Percentiles rank a stretch among this genome's conserved stretches.
Evolutionary conservation across 2,113 vertebrate species (phyloP).

Genomic region (Hepsetus odoe): DNA sequence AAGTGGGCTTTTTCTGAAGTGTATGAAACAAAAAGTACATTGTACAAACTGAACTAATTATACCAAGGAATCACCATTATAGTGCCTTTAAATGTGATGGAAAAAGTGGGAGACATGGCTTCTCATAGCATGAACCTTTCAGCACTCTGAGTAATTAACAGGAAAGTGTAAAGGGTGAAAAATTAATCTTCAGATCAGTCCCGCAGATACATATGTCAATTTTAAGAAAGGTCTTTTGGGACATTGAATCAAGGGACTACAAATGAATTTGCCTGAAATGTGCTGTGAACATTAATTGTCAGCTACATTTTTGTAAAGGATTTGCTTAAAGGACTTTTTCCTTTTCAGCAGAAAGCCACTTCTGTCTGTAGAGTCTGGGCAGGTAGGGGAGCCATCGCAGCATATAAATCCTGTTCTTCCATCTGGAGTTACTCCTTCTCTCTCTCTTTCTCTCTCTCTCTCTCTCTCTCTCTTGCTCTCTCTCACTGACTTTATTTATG

Average conservation of each 20-base stretch:
- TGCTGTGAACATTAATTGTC: constrained; percentile 48
- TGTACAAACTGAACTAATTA: too few species aligned
- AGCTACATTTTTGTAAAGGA: constrained; percentile 53
- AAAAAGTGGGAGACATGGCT: too few species aligned
- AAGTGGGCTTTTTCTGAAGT: too few species aligned
- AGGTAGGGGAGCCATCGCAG: constrained; percentile 22
- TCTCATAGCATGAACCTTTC: neutral
- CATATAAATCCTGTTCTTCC: constrained; percentile 42
- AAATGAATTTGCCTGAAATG: constrained; percentile 16
- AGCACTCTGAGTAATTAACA: neutral
- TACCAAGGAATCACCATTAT: too few species aligned
- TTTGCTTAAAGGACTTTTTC: constrained; percentile 31
- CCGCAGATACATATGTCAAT: neutral
- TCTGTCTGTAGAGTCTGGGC: constrained; percentile 22
- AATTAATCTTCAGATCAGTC: neutral
- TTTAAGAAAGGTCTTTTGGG: neutral
- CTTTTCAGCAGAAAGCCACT: constrained; percentile 10
- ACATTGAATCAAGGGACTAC: neutral
- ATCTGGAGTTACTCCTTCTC: constrained; percentile 43
- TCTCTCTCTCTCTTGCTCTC: constrained; percentile 13
- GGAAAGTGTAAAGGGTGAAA: neutral
- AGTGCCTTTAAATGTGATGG: too few species aligned
- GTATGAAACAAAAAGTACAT: too few species aligned
- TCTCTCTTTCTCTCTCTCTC: constrained; percentile 14
- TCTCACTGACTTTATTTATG: constrained; percentile 39